These are phyloP conservation scores for Quadroppia sp. DNA, from an alignment of 2,888 invertebrate genomes.

Conservation along the genomic window DNA sequence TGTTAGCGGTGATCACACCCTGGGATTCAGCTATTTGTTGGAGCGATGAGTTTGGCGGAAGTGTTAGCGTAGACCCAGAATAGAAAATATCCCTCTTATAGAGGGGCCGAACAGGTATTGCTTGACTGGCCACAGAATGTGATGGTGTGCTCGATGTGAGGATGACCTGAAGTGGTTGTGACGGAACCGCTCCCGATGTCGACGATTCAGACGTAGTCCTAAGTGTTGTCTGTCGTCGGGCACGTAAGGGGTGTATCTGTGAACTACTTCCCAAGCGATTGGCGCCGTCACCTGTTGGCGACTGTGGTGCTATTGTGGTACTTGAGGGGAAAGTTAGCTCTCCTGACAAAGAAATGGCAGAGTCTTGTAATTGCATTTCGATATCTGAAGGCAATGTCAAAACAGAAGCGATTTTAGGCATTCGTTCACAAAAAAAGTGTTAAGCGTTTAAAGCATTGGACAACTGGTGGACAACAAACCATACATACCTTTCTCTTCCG, in stretches of 20 bases:
- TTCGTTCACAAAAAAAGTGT: background rate
- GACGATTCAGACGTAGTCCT: constrained; percentile 30
- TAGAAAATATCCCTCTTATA: constrained; percentile 97
- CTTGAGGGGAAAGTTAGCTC: constrained; percentile 26
- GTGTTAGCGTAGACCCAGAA: constrained; percentile 86
- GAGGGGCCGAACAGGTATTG: constrained; percentile 67
- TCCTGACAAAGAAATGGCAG: constrained; percentile 37
- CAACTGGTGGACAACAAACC: background rate
- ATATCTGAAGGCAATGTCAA: background rate
- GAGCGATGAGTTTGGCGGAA: constrained; percentile 67
- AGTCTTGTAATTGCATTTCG: constrained; percentile 36
- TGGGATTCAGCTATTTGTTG: constrained; percentile 60
- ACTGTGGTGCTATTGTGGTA: constrained; percentile 25
- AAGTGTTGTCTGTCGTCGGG: background rate
- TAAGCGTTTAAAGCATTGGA: background rate
- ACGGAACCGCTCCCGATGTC: background rate
- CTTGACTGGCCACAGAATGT: constrained; percentile 15
- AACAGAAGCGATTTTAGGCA: constrained; percentile 2
- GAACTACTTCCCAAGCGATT: background rate
- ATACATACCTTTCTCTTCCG: constrained; percentile 23
- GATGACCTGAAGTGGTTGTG: constrained; percentile 39
- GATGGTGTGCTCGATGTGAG: constrained; percentile 30
- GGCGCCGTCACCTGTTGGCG: background rate
- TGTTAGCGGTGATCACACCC: constrained; percentile 80
- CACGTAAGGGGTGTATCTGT: background rate